Evolutionary conservation across 2,797 vertebrate genomes (phyloP).

Genomic region (Podarcis siculus): DNA sequence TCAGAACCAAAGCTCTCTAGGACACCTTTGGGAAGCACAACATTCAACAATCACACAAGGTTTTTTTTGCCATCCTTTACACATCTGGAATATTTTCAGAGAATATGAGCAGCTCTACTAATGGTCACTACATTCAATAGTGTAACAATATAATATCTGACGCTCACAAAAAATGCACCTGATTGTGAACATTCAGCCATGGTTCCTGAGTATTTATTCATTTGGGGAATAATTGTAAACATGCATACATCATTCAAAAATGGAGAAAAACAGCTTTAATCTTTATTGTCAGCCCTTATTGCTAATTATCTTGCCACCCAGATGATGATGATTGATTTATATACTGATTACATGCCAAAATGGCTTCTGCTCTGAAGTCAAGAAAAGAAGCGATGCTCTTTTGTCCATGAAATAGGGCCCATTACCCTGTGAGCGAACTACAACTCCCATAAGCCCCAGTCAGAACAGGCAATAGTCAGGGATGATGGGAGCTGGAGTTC

Average conservation of each 20-base stretch:
- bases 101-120: not conserved
- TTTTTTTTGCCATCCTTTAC: not conserved
- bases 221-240: not conserved
- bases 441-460: too few relatives aligned
- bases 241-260: not conserved
- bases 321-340: too few relatives aligned
- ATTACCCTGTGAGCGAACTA: too few relatives aligned
- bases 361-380: constrained; percentile 11
- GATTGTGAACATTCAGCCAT: not conserved
- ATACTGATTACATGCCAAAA: too few relatives aligned
- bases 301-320: not conserved
- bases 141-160: not conserved
- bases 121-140: not conserved
- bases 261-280: not conserved
- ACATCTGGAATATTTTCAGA: not conserved
- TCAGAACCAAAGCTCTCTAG: not conserved
- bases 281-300: not conserved
- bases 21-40: not conserved
- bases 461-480: too few relatives aligned
- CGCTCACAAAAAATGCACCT: not conserved
- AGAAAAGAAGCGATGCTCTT: constrained; percentile 34
- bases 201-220: not conserved
- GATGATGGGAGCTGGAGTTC: too few relatives aligned
- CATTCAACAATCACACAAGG: not conserved
- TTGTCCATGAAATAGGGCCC: not conserved